A percentile compares a stretch with the other conserved stretches of the same genome.
Evolutionary conservation across 2,888 invertebrate species (phyloP).

Genomic region (Ptychoptera albimana): DNA sequence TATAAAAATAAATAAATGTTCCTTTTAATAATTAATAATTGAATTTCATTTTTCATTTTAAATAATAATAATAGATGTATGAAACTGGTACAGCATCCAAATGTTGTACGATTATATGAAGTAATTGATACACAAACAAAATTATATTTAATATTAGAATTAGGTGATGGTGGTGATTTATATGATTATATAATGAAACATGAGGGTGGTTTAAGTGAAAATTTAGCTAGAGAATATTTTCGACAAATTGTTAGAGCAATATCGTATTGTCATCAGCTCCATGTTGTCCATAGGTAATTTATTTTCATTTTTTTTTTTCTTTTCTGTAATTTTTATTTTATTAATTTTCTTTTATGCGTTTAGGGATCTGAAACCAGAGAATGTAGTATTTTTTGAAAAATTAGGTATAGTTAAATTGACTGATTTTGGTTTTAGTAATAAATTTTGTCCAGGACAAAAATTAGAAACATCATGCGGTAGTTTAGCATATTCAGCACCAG

Average conservation of each 20-base stretch:
- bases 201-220: conserved; percentile 72
- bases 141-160: conserved; percentile 87
- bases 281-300: conserved; percentile 39
- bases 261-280: conserved; percentile 87
- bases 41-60: conserved; percentile 36
- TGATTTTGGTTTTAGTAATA: conserved; percentile 96
- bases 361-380: conserved; percentile 96
- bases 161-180: conserved; percentile 96
- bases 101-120: conserved; percentile 95
- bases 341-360: conserved; percentile 6
- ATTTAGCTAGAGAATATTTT: conserved; percentile 81
- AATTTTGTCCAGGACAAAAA: conserved; percentile 90
- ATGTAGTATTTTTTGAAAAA: conserved; percentile 98
- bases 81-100: conserved; percentile 98
- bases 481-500: conserved; percentile 96
- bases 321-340: neutral
- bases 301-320: neutral
- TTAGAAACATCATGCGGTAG: conserved; percentile 97
- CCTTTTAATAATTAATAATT: no score
- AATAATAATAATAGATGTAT: no score
- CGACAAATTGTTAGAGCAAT: conserved; percentile 95
- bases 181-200: conserved; percentile 98
- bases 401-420: conserved; percentile 94
- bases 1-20: neutral
- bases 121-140: conserved; percentile 99